phyloP scores from a whole-genome alignment of 1,140 invertebrate species.

The Diprion similis region DNA sequence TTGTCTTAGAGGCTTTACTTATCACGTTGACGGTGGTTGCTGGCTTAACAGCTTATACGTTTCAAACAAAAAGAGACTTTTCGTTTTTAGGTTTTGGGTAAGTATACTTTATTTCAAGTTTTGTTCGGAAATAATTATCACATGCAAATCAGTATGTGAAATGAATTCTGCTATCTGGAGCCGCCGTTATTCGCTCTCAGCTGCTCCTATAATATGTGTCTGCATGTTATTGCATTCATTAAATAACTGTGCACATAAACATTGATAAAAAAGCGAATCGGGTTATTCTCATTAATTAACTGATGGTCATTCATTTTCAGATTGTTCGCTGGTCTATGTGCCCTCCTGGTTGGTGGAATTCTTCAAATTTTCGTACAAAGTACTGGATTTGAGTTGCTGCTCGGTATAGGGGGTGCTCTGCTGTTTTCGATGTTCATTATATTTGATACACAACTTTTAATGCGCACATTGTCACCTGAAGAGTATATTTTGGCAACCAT shows the following conservation, averaged over 20 bases:
- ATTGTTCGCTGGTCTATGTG: conserved; percentile 72
- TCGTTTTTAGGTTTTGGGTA: conserved; percentile 77
- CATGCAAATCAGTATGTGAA: no score
- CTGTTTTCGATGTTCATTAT: conserved; percentile 77
- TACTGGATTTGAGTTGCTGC: conserved; percentile 69
- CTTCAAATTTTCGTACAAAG: conserved; percentile 77
- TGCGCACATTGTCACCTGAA: conserved; percentile 75
- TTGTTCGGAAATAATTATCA: not conserved
- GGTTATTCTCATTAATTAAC: not conserved
- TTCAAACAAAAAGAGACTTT: conserved; percentile 85
- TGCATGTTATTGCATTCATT: not conserved
- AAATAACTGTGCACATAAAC: no score
- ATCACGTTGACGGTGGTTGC: conserved; percentile 76
- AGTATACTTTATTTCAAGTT: conserved; percentile 44
- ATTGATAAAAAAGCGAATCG: no score
- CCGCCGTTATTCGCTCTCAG: no score
- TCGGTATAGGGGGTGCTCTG: conserved; percentile 76
- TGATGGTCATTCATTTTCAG: conserved; percentile 60
- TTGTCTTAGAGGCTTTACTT: conserved; percentile 78
- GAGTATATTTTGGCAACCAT: conserved; percentile 83
- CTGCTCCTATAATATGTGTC: no score
- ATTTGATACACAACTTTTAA: conserved; percentile 72
- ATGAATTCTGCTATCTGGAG: no score
- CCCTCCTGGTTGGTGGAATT: conserved; percentile 76
- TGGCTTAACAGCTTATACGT: conserved; percentile 77